A percentile compares a stretch with the other conserved stretches of the same genome.
Evolutionary conservation across 2,113 vertebrate species (phyloP).

Genomic region (Nothocercus nigrocapillus): DNA sequence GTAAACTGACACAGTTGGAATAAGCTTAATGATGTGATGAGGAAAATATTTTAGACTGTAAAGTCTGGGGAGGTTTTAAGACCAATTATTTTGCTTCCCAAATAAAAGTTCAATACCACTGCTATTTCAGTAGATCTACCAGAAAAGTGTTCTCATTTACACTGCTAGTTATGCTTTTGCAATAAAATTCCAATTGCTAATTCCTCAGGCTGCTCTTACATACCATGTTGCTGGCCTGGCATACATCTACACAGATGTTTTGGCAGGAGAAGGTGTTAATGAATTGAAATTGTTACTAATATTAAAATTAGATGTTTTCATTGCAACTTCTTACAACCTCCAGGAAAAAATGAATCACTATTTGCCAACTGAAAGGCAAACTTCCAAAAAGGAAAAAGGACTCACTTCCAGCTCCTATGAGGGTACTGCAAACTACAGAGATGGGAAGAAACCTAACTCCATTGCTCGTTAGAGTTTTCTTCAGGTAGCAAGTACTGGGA

Average conservation of each 20-base stretch:
- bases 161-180: neutral
- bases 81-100: neutral
- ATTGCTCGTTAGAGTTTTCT: neutral
- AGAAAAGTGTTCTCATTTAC: neutral
- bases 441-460: neutral
- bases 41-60: neutral
- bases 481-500: neutral
- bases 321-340: neutral
- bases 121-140: neutral
- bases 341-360: neutral
- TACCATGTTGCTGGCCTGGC: neutral
- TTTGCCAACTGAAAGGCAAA: constrained; percentile 2
- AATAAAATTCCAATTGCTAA: neutral
- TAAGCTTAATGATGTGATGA: neutral
- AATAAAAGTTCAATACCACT: neutral
- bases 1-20: neutral
- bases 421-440: neutral
- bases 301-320: constrained; percentile 29
- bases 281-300: constrained; percentile 11
- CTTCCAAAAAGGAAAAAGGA: neutral
- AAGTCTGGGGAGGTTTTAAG: neutral
- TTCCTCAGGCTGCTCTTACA: neutral
- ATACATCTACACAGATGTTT: constrained; percentile 14
- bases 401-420: neutral
- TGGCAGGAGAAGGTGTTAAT: constrained; percentile 17